phyloP scores from a whole-genome alignment of 2,797 vertebrate species.

The Peromyscus melanophrys region DNA sequence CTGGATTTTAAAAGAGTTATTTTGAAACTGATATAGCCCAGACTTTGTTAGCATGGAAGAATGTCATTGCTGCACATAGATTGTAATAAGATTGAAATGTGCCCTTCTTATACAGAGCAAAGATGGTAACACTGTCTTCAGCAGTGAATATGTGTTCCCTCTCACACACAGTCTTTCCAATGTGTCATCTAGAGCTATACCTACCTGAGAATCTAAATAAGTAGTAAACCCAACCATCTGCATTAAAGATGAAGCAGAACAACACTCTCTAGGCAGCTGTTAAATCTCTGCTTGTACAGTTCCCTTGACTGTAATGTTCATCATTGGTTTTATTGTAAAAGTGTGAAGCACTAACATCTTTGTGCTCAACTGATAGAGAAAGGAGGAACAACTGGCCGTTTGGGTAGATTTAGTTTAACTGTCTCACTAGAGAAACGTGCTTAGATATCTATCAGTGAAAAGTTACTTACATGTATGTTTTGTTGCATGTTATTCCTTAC shows the following conservation, averaged over 20 bases:
- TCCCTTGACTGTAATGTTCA: not conserved
- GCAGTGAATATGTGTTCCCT: slow-evolving; percentile 23
- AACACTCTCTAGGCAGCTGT: not conserved
- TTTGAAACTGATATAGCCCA: not conserved
- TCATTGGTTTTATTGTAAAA: not conserved
- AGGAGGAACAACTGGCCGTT: not conserved
- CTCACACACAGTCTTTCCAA: not conserved
- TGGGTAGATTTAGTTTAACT: slow-evolving; percentile 20
- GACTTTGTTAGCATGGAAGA: not conserved
- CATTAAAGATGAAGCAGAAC: slow-evolving; percentile 2
- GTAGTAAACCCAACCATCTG: not conserved
- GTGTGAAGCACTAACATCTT: not conserved
- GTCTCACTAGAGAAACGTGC: not conserved
- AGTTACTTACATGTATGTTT: not conserved
- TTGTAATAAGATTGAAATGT: not conserved
- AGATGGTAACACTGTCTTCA: not conserved
- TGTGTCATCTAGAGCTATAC: not conserved
- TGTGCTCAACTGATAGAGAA: not conserved
- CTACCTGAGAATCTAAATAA: slow-evolving; percentile 17
- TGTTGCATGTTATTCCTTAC: not conserved
- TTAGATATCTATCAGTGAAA: slow-evolving; percentile 18
- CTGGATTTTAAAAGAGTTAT: slow-evolving; percentile 28
- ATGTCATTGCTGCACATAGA: not conserved
- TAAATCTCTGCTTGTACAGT: not conserved
- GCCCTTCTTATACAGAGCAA: not conserved